Conservation (phyloP, 2,888 invertebrate genomes). For the Xanthia togata region DNA sequence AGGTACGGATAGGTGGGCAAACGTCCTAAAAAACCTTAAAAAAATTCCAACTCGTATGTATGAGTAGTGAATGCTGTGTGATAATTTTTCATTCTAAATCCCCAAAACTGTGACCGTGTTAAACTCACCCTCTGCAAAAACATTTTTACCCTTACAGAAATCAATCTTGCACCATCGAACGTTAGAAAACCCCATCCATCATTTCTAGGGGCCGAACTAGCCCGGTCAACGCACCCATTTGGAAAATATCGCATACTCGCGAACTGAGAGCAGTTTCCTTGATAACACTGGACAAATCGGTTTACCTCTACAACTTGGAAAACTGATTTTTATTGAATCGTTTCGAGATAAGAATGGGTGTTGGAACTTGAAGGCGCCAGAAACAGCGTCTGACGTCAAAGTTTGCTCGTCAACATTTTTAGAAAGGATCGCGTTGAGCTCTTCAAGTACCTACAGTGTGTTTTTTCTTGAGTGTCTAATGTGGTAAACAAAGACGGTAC, state of each 20-base stretch:
- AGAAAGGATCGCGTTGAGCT: slow-evolving; percentile 43
- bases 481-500: not conserved
- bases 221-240: slow-evolving; percentile 59
- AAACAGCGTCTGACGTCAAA: slow-evolving; percentile 51
- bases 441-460: slow-evolving; percentile 3
- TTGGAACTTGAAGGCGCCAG: slow-evolving; percentile 63
- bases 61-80: not conserved
- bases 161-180: slow-evolving; percentile 41
- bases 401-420: slow-evolving; percentile 65
- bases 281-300: slow-evolving; percentile 69
- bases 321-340: slow-evolving; percentile 68
- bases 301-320: slow-evolving; percentile 58
- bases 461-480: slow-evolving; percentile 4
- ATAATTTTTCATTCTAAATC: too few species aligned
- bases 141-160: slow-evolving; percentile 20
- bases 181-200: slow-evolving; percentile 36
- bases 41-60: not conserved
- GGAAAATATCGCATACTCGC: slow-evolving; percentile 64
- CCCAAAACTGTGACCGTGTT: not conserved
- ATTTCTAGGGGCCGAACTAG: slow-evolving; percentile 38
- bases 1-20: too few species aligned
- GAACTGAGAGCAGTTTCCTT: slow-evolving; percentile 57
- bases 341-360: slow-evolving; percentile 63
- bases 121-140: slow-evolving; percentile 10
- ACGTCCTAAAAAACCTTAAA: not conserved